A percentile compares a stretch with the other conserved stretches of the same genome.
phyloP scores from a whole-genome alignment of 2,888 invertebrate species.

The Tortrix viridana region DNA sequence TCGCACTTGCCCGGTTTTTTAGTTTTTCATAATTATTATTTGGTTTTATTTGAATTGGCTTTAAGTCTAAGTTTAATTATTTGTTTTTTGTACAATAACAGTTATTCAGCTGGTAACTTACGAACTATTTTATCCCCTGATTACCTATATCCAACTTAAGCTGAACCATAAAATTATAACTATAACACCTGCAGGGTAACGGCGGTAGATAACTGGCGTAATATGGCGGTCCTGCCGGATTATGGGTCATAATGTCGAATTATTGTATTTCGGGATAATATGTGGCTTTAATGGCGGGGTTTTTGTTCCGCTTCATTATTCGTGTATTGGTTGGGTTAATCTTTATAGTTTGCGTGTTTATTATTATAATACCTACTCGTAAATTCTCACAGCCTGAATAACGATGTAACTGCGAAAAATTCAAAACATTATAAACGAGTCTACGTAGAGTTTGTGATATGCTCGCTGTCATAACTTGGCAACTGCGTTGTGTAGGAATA shows the following conservation, averaged over 20 bases:
- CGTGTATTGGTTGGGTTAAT: conserved; percentile 5
- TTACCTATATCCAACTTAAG: conserved; percentile 24
- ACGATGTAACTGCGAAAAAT: too few species aligned
- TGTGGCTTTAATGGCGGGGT: conserved; percentile 33
- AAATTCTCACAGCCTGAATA: too few species aligned
- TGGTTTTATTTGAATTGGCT: too few species aligned
- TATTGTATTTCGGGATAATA: conserved; percentile 36
- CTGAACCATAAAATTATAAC: conserved; percentile 34
- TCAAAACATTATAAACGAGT: too few species aligned
- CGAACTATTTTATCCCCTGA: conserved; percentile 16
- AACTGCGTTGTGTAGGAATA: too few species aligned
- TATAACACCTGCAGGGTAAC: conserved; percentile 27
- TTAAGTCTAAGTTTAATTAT: too few species aligned
- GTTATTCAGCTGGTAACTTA: background rate
- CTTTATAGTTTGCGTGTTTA: background rate
- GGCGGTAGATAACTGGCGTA: conserved; percentile 27
- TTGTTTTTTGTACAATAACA: too few species aligned
- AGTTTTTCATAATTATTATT: too few species aligned
- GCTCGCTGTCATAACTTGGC: too few species aligned
- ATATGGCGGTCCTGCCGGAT: conserved; percentile 36
- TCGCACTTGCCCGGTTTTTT: too few species aligned
- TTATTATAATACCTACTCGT: too few species aligned
- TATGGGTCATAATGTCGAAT: conserved; percentile 36
- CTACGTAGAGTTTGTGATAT: too few species aligned
- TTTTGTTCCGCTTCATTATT: conserved; percentile 27